These are phyloP conservation scores for Drosophila villosipedis DNA, from an alignment of 2,888 invertebrate species.

Conservation along the genomic window DNA sequence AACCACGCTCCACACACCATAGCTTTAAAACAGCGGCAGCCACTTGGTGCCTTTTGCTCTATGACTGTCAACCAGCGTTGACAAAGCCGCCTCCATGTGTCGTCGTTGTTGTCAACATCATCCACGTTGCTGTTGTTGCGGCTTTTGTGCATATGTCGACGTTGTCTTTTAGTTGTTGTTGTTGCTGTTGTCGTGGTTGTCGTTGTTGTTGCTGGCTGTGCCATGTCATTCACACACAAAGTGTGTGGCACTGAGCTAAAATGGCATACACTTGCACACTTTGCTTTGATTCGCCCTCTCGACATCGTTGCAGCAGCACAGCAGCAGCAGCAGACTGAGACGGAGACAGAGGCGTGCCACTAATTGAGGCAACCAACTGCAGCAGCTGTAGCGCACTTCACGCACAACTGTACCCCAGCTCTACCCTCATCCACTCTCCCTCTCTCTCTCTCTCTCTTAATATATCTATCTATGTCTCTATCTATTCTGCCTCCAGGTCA, in stretches of 20 bases:
- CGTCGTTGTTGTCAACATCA: constrained; percentile 51
- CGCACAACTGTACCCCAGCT: constrained; percentile 56
- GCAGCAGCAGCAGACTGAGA: constrained; percentile 3
- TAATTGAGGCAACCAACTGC: constrained; percentile 78
- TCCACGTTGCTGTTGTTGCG: constrained; percentile 25
- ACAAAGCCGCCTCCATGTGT: constrained; percentile 77
- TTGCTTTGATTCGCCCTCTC: constrained; percentile 61
- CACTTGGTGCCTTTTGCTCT: constrained; percentile 44
- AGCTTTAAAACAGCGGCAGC: constrained; percentile 8
- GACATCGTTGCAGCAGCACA: constrained; percentile 13
- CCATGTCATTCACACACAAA: constrained; percentile 79
- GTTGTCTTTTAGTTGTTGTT: constrained; percentile 58
- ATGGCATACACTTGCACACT: constrained; percentile 76
- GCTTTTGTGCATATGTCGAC: constrained; percentile 69
- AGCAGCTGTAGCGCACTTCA: constrained; percentile 50
- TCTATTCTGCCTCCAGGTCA: constrained; percentile 4
- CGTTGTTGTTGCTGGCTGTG: constrained; percentile 54
- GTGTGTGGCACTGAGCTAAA: constrained; percentile 73
- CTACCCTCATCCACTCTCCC: background rate
- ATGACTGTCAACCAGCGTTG: constrained; percentile 60
- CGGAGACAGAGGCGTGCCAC: constrained; percentile 65
- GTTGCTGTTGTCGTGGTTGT: constrained; percentile 38
- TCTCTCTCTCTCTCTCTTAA: background rate
- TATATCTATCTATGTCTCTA: background rate
- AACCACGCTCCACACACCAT: background rate